Conservation (phyloP, 2,797 vertebrate genomes). For the Enteromius argenteus region DNA sequence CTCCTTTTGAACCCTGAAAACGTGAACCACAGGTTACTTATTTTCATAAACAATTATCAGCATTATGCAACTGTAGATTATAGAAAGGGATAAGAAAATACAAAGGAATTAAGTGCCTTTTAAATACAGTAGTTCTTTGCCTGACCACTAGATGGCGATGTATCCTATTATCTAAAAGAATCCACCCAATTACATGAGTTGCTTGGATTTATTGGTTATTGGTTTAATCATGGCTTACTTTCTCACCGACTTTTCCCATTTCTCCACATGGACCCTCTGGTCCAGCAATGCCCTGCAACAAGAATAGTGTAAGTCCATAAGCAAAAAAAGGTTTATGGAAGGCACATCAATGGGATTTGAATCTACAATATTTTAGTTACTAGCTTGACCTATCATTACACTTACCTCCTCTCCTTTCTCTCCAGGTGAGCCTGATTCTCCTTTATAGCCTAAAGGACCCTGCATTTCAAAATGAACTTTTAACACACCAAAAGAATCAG, state of each 20-base stretch:
- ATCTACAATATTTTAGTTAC: not conserved
- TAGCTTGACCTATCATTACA: not conserved
- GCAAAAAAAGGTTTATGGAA: not conserved
- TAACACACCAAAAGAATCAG: not conserved
- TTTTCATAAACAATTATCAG: not conserved
- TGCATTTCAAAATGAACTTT: slow-evolving; percentile 58
- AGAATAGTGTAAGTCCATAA: not conserved
- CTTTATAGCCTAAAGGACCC: slow-evolving; percentile 87
- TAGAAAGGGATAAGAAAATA: not conserved
- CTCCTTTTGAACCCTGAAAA: slow-evolving; percentile 81
- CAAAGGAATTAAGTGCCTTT: not conserved
- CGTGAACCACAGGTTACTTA: slow-evolving; percentile 36
- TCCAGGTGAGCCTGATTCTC: slow-evolving; percentile 82
- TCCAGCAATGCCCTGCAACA: slow-evolving; percentile 81
- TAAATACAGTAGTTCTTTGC: not conserved
- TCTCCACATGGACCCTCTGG: slow-evolving; percentile 77
- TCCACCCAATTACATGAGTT: not conserved
- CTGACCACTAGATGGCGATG: slow-evolving; percentile 60
- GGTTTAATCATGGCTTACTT: slow-evolving; percentile 75
- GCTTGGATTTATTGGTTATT: not conserved
- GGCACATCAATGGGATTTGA: not conserved
- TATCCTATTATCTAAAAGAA: not conserved
- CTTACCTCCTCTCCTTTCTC: slow-evolving; percentile 91
- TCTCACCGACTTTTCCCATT: slow-evolving; percentile 81
- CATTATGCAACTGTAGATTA: not conserved